phyloP scores from a whole-genome alignment of 2,113 vertebrate genomes.

The Crotalus viridis region DNA sequence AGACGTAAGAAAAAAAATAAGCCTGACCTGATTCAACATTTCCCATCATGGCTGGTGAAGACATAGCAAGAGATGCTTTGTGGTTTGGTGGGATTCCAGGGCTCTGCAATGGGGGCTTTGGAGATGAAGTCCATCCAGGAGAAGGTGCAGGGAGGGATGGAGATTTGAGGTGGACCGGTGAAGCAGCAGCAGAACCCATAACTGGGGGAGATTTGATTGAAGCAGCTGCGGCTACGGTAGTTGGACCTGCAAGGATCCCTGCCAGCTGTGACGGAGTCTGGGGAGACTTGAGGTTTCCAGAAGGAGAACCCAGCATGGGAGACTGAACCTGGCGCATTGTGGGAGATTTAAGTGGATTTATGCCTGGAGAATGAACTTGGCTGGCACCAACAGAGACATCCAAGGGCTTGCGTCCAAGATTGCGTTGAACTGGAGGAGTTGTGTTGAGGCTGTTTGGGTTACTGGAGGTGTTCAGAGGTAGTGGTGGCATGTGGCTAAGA shows the following conservation, averaged over 20 bases:
- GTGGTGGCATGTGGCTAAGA: conserved; percentile 92
- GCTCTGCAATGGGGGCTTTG: conserved; percentile 96
- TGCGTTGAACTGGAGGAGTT: conserved; percentile 72
- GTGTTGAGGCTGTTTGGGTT: conserved; percentile 80
- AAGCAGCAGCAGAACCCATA: conserved; percentile 97
- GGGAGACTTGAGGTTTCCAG: conserved; percentile 96
- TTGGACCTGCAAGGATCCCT: conserved; percentile 90
- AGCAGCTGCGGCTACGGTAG: conserved; percentile 83
- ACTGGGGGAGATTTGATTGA: conserved; percentile 98
- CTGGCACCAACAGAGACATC: conserved; percentile 86
- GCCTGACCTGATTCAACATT: conserved; percentile 87
- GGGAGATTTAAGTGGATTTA: conserved; percentile 95
- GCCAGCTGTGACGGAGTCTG: conserved; percentile 97
- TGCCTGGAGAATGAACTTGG: conserved; percentile 93
- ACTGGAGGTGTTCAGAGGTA: conserved; percentile 82
- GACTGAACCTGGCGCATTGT: conserved; percentile 97
- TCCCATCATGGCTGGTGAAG: conserved; percentile 95
- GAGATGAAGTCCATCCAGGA: conserved; percentile 96
- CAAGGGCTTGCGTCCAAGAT: conserved; percentile 89
- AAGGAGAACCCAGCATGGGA: conserved; percentile 96
- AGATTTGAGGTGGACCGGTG: conserved; percentile 98
- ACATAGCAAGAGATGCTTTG: conserved; percentile 90
- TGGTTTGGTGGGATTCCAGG: conserved; percentile 92
- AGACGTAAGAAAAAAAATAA: rapidly evolving
- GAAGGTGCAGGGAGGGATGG: conserved; percentile 96